Evolutionary conservation across 2,797 vertebrate species (phyloP).

Genomic region (Melanotaenia parkinsoni): DNA sequence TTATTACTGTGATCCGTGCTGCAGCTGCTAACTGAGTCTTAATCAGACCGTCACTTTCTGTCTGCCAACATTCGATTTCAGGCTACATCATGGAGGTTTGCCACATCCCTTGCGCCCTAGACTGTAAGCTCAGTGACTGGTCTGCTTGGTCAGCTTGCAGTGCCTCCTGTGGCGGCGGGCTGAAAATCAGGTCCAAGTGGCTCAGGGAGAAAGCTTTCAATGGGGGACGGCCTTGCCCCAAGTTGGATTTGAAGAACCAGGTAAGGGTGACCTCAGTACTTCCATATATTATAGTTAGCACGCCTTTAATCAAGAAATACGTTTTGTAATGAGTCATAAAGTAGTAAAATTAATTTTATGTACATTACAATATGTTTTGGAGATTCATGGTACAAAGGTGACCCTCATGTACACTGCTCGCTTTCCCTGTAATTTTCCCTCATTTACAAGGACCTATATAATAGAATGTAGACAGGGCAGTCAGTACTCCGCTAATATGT

Average conservation of each 20-base stretch:
- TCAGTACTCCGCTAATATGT: not conserved
- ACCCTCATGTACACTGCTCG: constrained; percentile 24
- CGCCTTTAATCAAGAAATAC: not conserved
- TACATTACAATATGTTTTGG: not conserved
- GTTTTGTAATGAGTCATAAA: not conserved
- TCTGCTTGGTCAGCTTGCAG: constrained; percentile 95
- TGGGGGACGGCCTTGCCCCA: constrained; percentile 94
- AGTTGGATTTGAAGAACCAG: constrained; percentile 97
- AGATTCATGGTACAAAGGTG: constrained; percentile 16
- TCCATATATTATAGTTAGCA: not conserved
- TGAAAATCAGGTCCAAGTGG: constrained; percentile 93
- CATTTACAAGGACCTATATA: constrained; percentile 3
- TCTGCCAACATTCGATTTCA: constrained; percentile 69
- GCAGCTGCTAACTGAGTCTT: constrained; percentile 36
- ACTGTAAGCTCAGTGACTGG: constrained; percentile 97
- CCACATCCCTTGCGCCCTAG: constrained; percentile 91
- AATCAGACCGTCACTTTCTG: constrained; percentile 20
- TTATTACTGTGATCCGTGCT: constrained; percentile 52
- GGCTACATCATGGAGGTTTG: constrained; percentile 92
- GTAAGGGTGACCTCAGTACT: constrained; percentile 79
- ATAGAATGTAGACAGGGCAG: not conserved
- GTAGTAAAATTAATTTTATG: not conserved
- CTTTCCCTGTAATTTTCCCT: not conserved
- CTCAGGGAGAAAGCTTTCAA: constrained; percentile 97
- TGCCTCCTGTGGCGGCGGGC: constrained; percentile 89